Percentiles rank a stretch among this genome's conserved stretches.
Evolutionary conservation across 2,113 vertebrate species (phyloP).

Genomic region (Ceyx margarethae): DNA sequence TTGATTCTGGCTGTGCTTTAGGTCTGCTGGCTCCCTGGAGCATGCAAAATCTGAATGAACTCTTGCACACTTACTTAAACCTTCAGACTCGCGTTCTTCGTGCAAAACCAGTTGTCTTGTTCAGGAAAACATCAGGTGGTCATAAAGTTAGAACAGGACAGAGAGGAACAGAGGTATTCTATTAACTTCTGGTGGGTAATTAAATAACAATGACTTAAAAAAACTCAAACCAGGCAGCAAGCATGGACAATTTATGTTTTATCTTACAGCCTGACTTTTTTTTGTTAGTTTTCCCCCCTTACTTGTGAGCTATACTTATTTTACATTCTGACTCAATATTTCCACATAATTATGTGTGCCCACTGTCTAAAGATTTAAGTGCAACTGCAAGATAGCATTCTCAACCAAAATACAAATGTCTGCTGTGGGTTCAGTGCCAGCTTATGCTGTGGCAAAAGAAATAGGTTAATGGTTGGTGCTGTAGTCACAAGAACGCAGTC

Average conservation of each 20-base stretch:
- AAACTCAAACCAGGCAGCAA: background rate
- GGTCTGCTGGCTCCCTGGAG: background rate
- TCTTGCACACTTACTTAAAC: background rate
- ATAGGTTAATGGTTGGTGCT: background rate
- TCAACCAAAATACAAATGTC: background rate
- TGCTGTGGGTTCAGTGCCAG: background rate
- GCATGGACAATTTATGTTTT: background rate
- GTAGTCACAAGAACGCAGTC: background rate
- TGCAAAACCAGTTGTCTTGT: background rate
- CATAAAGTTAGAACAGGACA: background rate
- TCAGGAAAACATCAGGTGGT: background rate
- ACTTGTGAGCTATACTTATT: background rate
- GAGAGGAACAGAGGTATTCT: background rate
- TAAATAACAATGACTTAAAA: background rate
- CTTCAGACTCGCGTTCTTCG: background rate
- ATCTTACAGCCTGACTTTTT: background rate
- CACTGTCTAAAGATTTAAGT: background rate
- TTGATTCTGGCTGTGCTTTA: background rate
- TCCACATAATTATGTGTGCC: background rate
- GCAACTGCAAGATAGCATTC: background rate
- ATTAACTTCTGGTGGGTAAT: background rate
- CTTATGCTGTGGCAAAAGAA: background rate
- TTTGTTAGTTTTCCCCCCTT: background rate
- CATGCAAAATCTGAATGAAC: slow-evolving; percentile 12
- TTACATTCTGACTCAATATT: background rate